Conservation (phyloP, 2,797 vertebrate species). For the Cossypha dichroa region DNA sequence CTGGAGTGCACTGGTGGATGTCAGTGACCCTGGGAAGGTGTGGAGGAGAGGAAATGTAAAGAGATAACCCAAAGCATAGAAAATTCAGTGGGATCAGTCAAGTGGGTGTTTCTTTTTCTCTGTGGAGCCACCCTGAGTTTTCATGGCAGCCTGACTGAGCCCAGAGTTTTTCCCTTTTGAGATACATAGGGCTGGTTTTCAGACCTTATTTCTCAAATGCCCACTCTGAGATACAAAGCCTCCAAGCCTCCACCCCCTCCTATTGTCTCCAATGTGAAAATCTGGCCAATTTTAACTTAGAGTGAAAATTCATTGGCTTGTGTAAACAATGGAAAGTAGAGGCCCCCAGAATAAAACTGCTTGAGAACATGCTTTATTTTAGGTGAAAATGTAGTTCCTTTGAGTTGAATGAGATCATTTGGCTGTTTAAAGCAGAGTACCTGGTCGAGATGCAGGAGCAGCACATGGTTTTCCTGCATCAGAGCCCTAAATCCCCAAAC, state of each 20-base stretch:
- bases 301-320: background rate
- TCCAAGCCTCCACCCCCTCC: background rate
- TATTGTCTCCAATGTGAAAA: background rate
- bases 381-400: background rate
- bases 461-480: accelerated
- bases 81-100: background rate
- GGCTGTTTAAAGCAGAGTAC: background rate
- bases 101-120: background rate
- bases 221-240: background rate
- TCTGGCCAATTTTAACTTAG: background rate
- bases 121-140: background rate
- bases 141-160: background rate
- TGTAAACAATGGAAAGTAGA: background rate
- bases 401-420: background rate
- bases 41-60: background rate
- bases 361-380: background rate
- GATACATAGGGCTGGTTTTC: background rate
- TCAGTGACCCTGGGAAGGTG: background rate
- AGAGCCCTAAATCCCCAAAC: background rate
- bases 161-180: background rate
- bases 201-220: background rate
- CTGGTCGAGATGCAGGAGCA: background rate
- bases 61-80: background rate
- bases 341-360: background rate
- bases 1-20: background rate